These are phyloP conservation scores for Plagodis pulveraria DNA, from an alignment of 2,888 invertebrate species.

Conservation along the genomic window DNA sequence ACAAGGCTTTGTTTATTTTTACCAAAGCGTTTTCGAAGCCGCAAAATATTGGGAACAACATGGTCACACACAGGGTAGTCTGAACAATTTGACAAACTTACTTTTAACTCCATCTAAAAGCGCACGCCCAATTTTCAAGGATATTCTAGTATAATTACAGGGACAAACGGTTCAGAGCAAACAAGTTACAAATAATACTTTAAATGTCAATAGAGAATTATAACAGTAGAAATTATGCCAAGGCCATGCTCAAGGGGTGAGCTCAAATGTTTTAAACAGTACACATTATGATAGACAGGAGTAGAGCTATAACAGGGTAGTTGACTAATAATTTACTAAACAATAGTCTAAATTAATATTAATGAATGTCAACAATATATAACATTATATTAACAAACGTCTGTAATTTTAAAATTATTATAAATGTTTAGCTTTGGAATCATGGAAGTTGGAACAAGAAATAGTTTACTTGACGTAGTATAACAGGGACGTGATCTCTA, in stretches of 20 bases:
- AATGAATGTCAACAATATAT: too few species aligned
- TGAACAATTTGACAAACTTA: slow-evolving; percentile 5
- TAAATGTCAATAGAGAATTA: slow-evolving; percentile 1
- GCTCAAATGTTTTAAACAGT: slow-evolving; percentile 11
- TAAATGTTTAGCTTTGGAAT: too few species aligned
- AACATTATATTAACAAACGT: too few species aligned
- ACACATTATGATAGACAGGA: slow-evolving; percentile 14
- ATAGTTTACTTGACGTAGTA: too few species aligned
- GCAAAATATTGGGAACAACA: neutral
- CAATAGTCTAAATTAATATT: too few species aligned
- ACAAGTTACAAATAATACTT: slow-evolving; percentile 1
- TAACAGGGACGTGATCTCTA: too few species aligned
- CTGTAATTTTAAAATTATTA: too few species aligned
- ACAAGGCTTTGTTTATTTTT: slow-evolving; percentile 9
- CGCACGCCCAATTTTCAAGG: neutral
- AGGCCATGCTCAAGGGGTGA: slow-evolving; percentile 45
- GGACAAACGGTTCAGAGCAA: slow-evolving; percentile 6
- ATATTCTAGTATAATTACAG: neutral
- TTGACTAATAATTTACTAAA: neutral
- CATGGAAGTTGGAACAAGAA: too few species aligned
- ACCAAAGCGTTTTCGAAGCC: slow-evolving; percentile 2
- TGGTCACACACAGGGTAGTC: neutral
- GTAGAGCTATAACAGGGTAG: slow-evolving; percentile 23
- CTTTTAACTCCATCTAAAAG: slow-evolving; percentile 7
- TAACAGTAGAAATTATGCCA: slow-evolving; percentile 17